These are phyloP conservation scores for Lota lota DNA, from an alignment of 2,113 vertebrate genomes.

Conservation along the genomic window DNA sequence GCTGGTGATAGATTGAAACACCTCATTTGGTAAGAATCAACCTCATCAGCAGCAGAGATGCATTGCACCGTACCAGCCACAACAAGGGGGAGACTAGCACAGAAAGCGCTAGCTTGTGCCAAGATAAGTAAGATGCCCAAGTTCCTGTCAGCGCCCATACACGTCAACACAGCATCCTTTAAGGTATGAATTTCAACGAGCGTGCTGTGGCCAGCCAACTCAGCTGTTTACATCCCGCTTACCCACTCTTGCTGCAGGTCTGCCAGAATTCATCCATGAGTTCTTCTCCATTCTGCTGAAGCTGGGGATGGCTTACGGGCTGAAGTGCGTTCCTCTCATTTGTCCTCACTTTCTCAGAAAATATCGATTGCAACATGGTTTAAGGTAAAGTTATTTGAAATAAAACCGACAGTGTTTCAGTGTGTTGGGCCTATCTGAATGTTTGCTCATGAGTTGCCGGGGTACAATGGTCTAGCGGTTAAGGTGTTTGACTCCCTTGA, in stretches of 20 bases:
- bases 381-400: too few species aligned
- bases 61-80: constrained; percentile 24
- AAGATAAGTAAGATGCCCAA: constrained; percentile 40
- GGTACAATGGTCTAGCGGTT: too few species aligned
- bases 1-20: constrained; percentile 29
- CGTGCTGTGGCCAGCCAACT: too few species aligned
- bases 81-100: not conserved
- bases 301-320: constrained; percentile 44
- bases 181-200: not conserved
- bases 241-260: constrained; percentile 10
- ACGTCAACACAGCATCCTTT: not conserved
- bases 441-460: too few species aligned
- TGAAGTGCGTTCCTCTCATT: constrained; percentile 43
- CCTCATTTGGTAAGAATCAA: constrained; percentile 12
- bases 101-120: constrained; percentile 17
- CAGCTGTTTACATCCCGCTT: not conserved
- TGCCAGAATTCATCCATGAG: constrained; percentile 26
- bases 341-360: constrained; percentile 35
- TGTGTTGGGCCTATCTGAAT: too few species aligned
- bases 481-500: too few species aligned
- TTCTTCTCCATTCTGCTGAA: constrained; percentile 44
- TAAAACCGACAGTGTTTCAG: too few species aligned
- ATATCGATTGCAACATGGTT: too few species aligned
- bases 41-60: constrained; percentile 24
- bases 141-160: not conserved